Conservation (phyloP, 2,888 invertebrate species). For the Ochropleura plecta region DNA sequence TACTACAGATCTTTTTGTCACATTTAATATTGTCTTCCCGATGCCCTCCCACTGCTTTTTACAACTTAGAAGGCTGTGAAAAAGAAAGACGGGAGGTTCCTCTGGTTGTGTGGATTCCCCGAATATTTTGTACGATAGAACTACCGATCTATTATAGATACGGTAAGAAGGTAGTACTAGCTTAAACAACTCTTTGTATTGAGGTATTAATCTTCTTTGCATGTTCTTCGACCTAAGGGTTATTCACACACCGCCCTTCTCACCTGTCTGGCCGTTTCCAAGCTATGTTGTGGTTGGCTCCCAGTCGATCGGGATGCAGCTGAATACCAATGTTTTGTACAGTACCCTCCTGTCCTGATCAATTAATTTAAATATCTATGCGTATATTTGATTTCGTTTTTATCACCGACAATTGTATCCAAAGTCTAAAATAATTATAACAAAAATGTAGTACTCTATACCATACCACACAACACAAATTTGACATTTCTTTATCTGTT, state of each 20-base stretch:
- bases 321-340: not conserved
- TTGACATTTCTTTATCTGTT: slow-evolving; percentile 14
- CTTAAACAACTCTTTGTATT: slow-evolving; percentile 36
- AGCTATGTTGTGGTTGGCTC: not conserved
- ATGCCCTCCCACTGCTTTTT: slow-evolving; percentile 97
- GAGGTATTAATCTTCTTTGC: slow-evolving; percentile 37
- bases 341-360: not conserved
- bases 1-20: slow-evolving; percentile 93
- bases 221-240: slow-evolving; percentile 17
- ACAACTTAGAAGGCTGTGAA: slow-evolving; percentile 96
- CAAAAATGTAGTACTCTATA: too few species aligned
- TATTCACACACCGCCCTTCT: not conserved
- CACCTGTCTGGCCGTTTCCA: not conserved
- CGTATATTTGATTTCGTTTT: not conserved
- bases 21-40: slow-evolving; percentile 92
- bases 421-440: too few species aligned
- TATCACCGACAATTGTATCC: not conserved
- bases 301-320: not conserved
- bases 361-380: not conserved
- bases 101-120: slow-evolving; percentile 71
- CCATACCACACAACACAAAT: not conserved
- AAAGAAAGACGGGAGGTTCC: slow-evolving; percentile 85
- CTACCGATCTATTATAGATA: slow-evolving; percentile 66
- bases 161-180: slow-evolving; percentile 28
- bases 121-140: slow-evolving; percentile 81